Percentiles rank a stretch among this genome's conserved stretches.
Conservation (phyloP, 2,888 invertebrate genomes). For the Andrena chrysosceles region DNA sequence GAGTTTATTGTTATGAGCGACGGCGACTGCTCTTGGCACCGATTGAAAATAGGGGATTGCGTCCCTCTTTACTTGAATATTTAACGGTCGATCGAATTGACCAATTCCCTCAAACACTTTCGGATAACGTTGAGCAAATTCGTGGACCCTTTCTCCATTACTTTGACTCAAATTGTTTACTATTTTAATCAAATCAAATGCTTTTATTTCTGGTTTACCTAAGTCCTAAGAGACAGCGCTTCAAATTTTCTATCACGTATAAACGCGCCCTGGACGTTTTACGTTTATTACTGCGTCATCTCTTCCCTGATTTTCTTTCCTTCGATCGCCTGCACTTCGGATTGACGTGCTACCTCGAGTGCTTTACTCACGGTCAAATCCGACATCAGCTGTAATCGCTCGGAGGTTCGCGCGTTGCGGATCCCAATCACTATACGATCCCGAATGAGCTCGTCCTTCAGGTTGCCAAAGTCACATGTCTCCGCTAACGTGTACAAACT, state of each 20-base stretch:
- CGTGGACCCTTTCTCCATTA: not conserved
- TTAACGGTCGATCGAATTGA: not conserved
- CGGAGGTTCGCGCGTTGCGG: too few relatives aligned
- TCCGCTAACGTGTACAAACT: too few relatives aligned
- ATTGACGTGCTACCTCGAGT: too few relatives aligned
- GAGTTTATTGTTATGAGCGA: not conserved
- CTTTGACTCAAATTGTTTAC: not conserved
- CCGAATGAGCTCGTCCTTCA: too few relatives aligned
- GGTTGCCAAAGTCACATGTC: too few relatives aligned
- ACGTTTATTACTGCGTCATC: too few relatives aligned
- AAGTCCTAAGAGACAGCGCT: not conserved
- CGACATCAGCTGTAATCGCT: too few relatives aligned
- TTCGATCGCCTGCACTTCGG: too few relatives aligned
- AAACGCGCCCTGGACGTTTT: not conserved
- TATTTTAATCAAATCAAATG: not conserved
- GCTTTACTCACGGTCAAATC: too few relatives aligned
- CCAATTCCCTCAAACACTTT: not conserved
- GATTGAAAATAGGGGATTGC: not conserved
- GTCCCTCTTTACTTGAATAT: not conserved
- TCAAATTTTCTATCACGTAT: not conserved
- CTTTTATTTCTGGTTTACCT: constrained; percentile 13
- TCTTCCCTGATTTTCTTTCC: too few relatives aligned
- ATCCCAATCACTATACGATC: too few relatives aligned
- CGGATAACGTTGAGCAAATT: not conserved
- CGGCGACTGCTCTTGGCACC: constrained; percentile 1